Base-by-base conservation (phyloP, 2,888 invertebrate genomes). In the Cephus pulcher region DNA sequence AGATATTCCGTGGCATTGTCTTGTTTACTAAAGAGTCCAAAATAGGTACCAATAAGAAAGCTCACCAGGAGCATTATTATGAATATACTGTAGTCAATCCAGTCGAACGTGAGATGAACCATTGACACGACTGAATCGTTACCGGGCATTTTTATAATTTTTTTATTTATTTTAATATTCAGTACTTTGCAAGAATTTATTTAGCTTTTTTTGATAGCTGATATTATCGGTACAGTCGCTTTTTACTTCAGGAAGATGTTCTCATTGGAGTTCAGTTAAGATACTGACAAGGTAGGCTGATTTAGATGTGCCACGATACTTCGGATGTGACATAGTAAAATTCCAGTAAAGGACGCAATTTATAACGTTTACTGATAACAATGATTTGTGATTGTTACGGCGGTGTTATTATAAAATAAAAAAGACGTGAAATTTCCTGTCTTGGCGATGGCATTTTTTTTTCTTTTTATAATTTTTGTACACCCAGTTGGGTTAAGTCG, bases 1-100 rank as follows among this genome's bases (percentile, higher is more conserved):
- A 96, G 90, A 89, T 95, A 95, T 76, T 95, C 95, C 30, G 93
- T 90, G 0, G 95, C 94, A 0, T 94, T 94, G 80, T 93, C 93
- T 86, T 94, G 93, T 71, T 92, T 92, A 12, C 92, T 92, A 80
- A 92, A 93, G 84, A 92, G 93, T n/a, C 94, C 94, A 86, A 93
- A 94, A 88, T 93, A 94, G n/a, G 94, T 87, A 0, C 94, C 94
- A 76, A 94, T 93, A 6, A 92, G 82, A 4, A 92, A 91, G 70
- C 94, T 94, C 32, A 93, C 80, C 0, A 86, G 84, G 79, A 94
- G 86, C 93, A 94, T 93, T 0, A 87, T 56, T 11, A 82, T 85
- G 83, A 94, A 94, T 37, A 94, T 90, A 1, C 90, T 83, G 87
- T 94, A 94, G 86, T 94, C 94, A 76, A 91, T 88, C 92, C 92